phyloP scores from a whole-genome alignment of 2,888 invertebrate species.

The Chrysodeixis includens region DNA sequence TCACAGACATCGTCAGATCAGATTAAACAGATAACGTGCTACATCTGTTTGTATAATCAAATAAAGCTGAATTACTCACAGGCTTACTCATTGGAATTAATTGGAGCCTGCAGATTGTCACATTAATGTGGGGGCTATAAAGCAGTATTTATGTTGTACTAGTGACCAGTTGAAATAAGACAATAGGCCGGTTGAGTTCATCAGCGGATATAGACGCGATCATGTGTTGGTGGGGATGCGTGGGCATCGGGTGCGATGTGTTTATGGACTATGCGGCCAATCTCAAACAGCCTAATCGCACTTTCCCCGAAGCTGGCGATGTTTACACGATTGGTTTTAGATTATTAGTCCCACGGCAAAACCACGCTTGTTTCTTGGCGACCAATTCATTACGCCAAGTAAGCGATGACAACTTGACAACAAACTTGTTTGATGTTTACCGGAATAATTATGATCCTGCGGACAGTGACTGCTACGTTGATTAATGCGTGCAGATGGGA shows the following conservation, averaged over 20 bases:
- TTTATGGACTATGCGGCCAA: slow-evolving; percentile 57
- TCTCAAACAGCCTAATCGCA: slow-evolving; percentile 52
- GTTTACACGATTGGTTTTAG: slow-evolving; percentile 63
- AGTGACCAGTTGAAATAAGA: slow-evolving; percentile 37
- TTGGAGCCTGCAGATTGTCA: slow-evolving; percentile 28
- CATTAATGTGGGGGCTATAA: slow-evolving; percentile 19
- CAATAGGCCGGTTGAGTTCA: slow-evolving; percentile 62
- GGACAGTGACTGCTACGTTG: slow-evolving; percentile 42
- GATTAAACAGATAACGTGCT: slow-evolving; percentile 17
- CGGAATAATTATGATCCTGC: slow-evolving; percentile 30
- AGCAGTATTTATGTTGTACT: slow-evolving; percentile 14
- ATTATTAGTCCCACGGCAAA: slow-evolving; percentile 44
- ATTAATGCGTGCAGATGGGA: slow-evolving; percentile 44
- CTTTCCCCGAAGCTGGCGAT: slow-evolving; percentile 60
- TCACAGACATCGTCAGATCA: not conserved
- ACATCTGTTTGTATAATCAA: slow-evolving; percentile 16
- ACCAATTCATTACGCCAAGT: slow-evolving; percentile 20
- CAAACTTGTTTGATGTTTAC: slow-evolving; percentile 33
- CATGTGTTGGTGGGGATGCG: slow-evolving; percentile 35
- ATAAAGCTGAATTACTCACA: slow-evolving; percentile 16
- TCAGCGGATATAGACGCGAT: slow-evolving; percentile 60
- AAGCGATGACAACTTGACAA: slow-evolving; percentile 26
- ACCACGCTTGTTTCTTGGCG: slow-evolving; percentile 48
- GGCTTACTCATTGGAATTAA: slow-evolving; percentile 20
- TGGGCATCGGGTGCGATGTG: slow-evolving; percentile 50